Conservation (phyloP, 2,113 vertebrate species). For the Psittacara wagleri region DNA sequence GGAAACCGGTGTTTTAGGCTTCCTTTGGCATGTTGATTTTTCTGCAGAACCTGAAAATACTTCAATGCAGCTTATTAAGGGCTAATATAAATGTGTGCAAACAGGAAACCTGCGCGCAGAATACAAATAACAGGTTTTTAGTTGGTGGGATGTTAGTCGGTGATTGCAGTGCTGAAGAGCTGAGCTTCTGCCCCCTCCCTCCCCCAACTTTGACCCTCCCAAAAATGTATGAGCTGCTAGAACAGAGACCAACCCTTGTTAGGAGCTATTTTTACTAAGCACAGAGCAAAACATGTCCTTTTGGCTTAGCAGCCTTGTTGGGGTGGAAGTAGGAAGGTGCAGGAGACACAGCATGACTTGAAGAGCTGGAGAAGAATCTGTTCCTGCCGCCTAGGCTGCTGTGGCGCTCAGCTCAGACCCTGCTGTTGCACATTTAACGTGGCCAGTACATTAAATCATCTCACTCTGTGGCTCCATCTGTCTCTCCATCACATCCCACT, state of each 20-base stretch:
- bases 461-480: not conserved
- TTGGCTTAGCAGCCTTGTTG: not conserved
- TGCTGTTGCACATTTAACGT: rapidly evolving
- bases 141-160: not conserved
- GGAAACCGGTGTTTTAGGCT: not conserved
- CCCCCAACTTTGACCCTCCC: not conserved
- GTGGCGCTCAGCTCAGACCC: not conserved
- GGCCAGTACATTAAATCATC: not conserved
- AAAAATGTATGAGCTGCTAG: not conserved
- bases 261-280: not conserved
- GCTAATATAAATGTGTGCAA: not conserved
- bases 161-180: not conserved
- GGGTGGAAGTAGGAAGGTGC: not conserved
- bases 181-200: not conserved
- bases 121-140: rapidly evolving
- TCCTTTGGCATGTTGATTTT: not conserved
- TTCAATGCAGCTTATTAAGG: not conserved
- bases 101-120: not conserved
- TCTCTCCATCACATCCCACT: not conserved
- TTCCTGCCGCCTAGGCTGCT: not conserved
- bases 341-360: not conserved
- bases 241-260: not conserved
- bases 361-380: not conserved
- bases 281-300: not conserved
- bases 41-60: not conserved